These are phyloP conservation scores for Brachionus manjavacas DNA, from an alignment of 1,140 invertebrate species.

Conservation along the genomic window DNA sequence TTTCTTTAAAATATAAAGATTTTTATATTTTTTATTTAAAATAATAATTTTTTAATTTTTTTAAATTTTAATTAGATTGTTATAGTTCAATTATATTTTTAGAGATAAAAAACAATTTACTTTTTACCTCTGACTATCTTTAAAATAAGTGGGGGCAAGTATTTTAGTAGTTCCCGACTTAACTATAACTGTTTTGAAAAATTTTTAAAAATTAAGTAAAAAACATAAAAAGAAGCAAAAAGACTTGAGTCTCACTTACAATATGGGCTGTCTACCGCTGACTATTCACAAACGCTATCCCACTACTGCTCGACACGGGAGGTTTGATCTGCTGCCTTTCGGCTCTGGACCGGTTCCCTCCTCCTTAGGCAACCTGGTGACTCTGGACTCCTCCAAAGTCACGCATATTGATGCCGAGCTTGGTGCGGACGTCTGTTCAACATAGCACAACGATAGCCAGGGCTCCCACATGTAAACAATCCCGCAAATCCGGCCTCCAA, in stretches of 20 bases:
- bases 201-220: neutral
- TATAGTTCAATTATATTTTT: too few species aligned
- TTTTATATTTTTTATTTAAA: too few species aligned
- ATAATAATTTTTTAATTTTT: too few species aligned
- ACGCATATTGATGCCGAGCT: conserved; percentile 85
- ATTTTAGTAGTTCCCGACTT: too few species aligned
- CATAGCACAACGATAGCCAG: conserved; percentile 57
- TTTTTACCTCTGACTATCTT: too few species aligned
- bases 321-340: conserved; percentile 94
- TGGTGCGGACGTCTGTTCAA: conserved; percentile 63
- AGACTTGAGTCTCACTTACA: conserved; percentile 76
- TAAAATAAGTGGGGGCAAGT: too few species aligned
- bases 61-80: too few species aligned
- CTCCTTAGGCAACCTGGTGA: conserved; percentile 81
- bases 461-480: conserved; percentile 76
- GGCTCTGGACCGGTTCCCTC: conserved; percentile 89
- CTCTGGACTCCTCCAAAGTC: conserved; percentile 68
- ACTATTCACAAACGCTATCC: conserved; percentile 91
- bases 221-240: conserved; percentile 58
- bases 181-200: too few species aligned
- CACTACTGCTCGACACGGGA: conserved; percentile 90
- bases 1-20: too few species aligned
- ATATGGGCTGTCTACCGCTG: conserved; percentile 72
- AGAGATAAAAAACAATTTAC: too few species aligned
- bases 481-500: conserved; percentile 76